These are phyloP conservation scores for Hymenopus coronatus DNA, from an alignment of 2,888 invertebrate genomes.

Conservation along the genomic window DNA sequence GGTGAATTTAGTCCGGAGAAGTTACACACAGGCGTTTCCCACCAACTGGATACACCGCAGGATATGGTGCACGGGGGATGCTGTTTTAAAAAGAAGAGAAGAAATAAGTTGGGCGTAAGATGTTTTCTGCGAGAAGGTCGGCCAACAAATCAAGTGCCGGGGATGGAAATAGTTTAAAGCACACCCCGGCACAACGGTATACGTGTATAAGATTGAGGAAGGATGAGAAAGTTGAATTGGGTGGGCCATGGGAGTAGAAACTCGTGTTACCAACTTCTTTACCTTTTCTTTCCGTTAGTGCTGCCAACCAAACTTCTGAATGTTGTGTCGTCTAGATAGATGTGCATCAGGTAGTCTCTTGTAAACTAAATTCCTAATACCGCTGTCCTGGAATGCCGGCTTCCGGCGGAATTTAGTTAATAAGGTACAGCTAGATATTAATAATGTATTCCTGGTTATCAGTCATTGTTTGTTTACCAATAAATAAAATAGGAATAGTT, in stretches of 20 bases:
- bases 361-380: too few species aligned
- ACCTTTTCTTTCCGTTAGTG: not conserved
- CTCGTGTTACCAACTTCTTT: not conserved
- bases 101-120: not conserved
- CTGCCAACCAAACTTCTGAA: not conserved
- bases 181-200: not conserved
- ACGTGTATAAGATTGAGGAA: not conserved
- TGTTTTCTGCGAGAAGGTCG: not conserved
- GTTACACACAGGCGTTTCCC: not conserved
- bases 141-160: not conserved
- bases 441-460: too few species aligned
- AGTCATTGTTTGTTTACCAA: too few species aligned
- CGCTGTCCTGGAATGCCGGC: too few species aligned
- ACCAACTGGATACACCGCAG: not conserved
- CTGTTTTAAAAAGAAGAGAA: not conserved
- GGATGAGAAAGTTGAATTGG: not conserved
- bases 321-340: not conserved
- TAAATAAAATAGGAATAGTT: too few species aligned
- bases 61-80: not conserved
- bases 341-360: not conserved
- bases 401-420: too few species aligned
- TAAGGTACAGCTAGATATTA: too few species aligned
- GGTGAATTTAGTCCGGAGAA: not conserved
- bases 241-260: not conserved
- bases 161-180: not conserved